Conservation (phyloP, 2,113 vertebrate species). For the Oryzias javanicus region DNA sequence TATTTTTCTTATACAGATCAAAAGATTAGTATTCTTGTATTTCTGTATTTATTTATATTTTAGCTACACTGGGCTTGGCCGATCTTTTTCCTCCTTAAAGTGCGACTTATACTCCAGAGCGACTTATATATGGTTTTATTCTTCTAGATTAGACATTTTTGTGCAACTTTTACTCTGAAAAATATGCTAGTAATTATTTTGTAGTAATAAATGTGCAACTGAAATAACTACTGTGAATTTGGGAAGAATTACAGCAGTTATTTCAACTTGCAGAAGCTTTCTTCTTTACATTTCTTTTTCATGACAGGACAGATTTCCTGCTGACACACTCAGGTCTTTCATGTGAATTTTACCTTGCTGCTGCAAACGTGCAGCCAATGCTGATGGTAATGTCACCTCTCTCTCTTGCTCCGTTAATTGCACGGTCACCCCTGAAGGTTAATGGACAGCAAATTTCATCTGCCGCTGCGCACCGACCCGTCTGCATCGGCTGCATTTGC, state of each 20-base stretch:
- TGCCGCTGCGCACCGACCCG: slow-evolving; percentile 9
- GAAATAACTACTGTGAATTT: slow-evolving; percentile 2
- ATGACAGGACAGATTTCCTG: neutral
- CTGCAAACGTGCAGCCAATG: slow-evolving; percentile 2
- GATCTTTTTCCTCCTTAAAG: too few relatives aligned
- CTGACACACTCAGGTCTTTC: neutral
- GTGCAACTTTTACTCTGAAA: too few relatives aligned
- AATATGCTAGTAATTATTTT: too few relatives aligned
- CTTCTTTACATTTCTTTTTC: neutral
- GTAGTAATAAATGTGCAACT: too few relatives aligned
- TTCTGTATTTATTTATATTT: too few relatives aligned
- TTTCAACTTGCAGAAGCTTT: slow-evolving; percentile 1
- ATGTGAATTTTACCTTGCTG: slow-evolving; percentile 18
- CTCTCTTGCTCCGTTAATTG: slow-evolving; percentile 35
- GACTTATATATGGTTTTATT: too few relatives aligned
- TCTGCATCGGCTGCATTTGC: slow-evolving; percentile 29
- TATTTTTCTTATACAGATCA: too few relatives aligned
- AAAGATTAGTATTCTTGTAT: too few relatives aligned
- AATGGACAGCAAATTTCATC: slow-evolving; percentile 55
- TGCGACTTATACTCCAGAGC: too few relatives aligned
- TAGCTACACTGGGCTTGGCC: too few relatives aligned
- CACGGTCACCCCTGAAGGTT: slow-evolving; percentile 29
- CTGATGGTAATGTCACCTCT: slow-evolving; percentile 33
- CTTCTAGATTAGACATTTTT: too few relatives aligned
- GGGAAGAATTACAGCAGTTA: neutral